These are phyloP conservation scores for Diarsia dahlii DNA, from an alignment of 2,888 invertebrate genomes.

Conservation along the genomic window DNA sequence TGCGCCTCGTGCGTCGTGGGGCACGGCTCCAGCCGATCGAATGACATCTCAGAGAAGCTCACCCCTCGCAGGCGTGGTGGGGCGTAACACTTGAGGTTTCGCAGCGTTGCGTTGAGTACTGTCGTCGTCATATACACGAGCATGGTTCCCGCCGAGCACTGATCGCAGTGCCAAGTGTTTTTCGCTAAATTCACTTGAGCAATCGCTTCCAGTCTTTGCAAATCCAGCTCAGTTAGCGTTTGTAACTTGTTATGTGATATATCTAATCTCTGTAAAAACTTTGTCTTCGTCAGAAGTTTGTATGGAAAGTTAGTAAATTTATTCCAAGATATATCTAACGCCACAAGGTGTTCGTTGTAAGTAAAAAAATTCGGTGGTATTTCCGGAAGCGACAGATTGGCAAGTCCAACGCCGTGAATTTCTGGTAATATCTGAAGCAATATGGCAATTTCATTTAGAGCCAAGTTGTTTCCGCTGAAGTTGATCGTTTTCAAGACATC, in stretches of 20 bases:
- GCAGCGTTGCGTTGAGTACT: conserved; percentile 86
- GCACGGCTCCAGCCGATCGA: conserved; percentile 83
- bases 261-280: conserved; percentile 92
- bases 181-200: conserved; percentile 89
- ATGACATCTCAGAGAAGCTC: conserved; percentile 77
- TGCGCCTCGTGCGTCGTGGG: conserved; percentile 89
- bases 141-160: conserved; percentile 91
- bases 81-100: conserved; percentile 90
- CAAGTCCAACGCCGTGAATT: conserved; percentile 90
- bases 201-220: conserved; percentile 91
- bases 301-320: conserved; percentile 91
- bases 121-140: conserved; percentile 90
- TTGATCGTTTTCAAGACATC: conserved; percentile 92
- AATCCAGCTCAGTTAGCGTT: conserved; percentile 90
- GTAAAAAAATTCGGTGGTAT: conserved; percentile 91
- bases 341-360: conserved; percentile 91
- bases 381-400: conserved; percentile 90
- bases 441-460: conserved; percentile 89
- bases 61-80: conserved; percentile 90
- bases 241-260: conserved; percentile 94
- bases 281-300: conserved; percentile 90
- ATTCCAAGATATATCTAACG: conserved; percentile 94
- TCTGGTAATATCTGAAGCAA: conserved; percentile 91
- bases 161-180: conserved; percentile 93
- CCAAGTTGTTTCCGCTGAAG: conserved; percentile 93